Base-by-base conservation (phyloP, 2,888 invertebrate species). In the Catocala fraxini region DNA sequence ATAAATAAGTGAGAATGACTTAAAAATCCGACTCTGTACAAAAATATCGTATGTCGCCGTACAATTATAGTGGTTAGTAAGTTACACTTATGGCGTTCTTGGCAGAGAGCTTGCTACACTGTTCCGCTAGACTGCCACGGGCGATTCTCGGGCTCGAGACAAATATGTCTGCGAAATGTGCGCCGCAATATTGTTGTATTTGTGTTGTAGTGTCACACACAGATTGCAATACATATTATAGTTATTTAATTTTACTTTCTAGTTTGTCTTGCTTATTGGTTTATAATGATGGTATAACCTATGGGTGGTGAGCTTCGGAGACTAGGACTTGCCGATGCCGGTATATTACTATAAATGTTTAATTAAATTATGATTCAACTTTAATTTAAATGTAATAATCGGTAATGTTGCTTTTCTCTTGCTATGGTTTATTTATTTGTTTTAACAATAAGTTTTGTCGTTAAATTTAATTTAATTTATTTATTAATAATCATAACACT, bases 141-240 rank as follows among this genome's bases (percentile, higher is more conserved):
- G 63, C 54, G 59, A 51, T 42, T 49, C 54, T 61, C 33, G 64
- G 59, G 47, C 62, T 60, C 60, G 70, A 73, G 67, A 77, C 67
- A 73, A 76, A 73, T 76, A 63, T 63, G 63, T 77, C 64, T 67
- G 60, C 54, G 67, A 70, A 69, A 73, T 60, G 41, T 47, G 70
- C 72, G 75, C 46, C 35, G 59, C 55, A 59, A 55, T 58, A 61
- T 51, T 68, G 57, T 25, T 49, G 25, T 65, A 58, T 68, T 51
- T 52, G 53, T 46, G 47, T 73, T 15, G 7, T 25, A 4, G n/a
- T 43, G 33, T 13, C 5, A 35, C 15, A 55, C 12, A 47, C 35
- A 39, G 46, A 58, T 47, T 13, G 33, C 39, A 11, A 12, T 49
- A n/a, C 42, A 3, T 43, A 25, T 53, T n/a, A 11, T 13, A 5